Base-by-base conservation (phyloP, 2,113 vertebrate genomes). In the Malaclemys terrapin region DNA sequence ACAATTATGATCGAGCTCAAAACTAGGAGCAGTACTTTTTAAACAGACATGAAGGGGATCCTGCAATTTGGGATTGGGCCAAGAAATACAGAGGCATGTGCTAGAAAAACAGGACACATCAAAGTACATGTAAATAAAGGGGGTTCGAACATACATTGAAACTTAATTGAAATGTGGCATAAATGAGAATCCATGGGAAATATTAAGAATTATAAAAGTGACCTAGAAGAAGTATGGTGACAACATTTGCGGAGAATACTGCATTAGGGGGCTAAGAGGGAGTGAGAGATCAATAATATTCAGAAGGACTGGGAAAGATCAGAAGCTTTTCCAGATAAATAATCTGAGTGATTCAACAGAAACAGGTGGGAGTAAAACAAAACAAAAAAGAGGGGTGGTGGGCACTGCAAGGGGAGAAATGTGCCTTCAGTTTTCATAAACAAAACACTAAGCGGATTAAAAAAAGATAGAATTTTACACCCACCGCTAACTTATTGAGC, bases 91-190 rank as follows among this genome's bases (percentile, higher is more conserved):
- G 56, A 90, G 93, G 50, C 54, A 92, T 50, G 86, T 5, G 0
- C 25, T 79, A 47, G 49, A 91, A 90, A 59, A 92, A 4, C 88
- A 79, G 91, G 79, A 29, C 72, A 93, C 88, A 94, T 59, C 42
- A 89, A 82, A 89, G 50, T 56, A 25, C 72, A 88, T 24, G 80
- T 69, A 80, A 91, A 95, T 52, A 91, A 35, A 82, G 11, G n/a
- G 76, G 54, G 76, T 88, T 81, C 88, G 85, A 96, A 94, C n/a
- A 38, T 53, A 54, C 93, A 56, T 20, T 38, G 85, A 88, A 84
- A 50, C 31, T 78, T 75, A 75, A 82, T 80, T 88, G 82, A 88
- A 82, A 89, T 20, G 8, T 5, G 47, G 45, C 7, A 91, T 45
- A 94, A 94, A 85, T 42, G 1, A 93, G 22, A 89, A 47, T 56